Evolutionary conservation across 2,888 invertebrate species (phyloP), one percentile per base, ranked within the genome.

Genomic region (Sesia apiformis): DNA sequence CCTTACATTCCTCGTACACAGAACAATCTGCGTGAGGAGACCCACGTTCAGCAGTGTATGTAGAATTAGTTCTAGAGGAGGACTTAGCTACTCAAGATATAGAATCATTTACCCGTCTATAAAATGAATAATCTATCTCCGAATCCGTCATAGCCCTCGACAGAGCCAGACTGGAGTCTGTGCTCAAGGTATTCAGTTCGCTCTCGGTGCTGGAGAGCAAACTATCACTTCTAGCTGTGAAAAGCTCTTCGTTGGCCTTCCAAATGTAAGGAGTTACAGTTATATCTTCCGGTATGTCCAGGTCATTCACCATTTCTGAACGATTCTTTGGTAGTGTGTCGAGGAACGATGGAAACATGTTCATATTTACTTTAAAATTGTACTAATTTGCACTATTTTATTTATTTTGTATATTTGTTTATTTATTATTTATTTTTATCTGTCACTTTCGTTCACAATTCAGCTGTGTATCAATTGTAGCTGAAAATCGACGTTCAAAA

Each of bases 121-220:
- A 79, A 55, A 71, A 63, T 3, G 64, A 75, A 58, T 86, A 88
- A 53, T 88, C 88, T 1, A 87, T 85, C 46, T 88, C 88, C 0
- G 87, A 85, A 46, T 85, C 87, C 0, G 87, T 87, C 80, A 89
- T 75, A 3, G 87, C 88, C 38, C 87, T 70, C 0, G 86, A 86
- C 50, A 89, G 58, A 0, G 85, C 66, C 8, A 85, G 58, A 49
- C 83, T 84, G 1, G 84, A 82, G 52, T 73, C 81, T 0, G 84
- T 81, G 52, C 77, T 81, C 41, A 69, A 52, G 0, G 75, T 71
- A 4, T 60, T 64, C 3, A 62, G 61, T 0, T 76, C 76, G 4
- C 60, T 60, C 5, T 77, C 77, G 0, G 70, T 72, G 6, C 23
- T 43, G 0, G 73, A 70, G 5, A 72, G 57, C 3, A 69, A 55